Conservation (phyloP, 2,113 vertebrate genomes). For the Pygoscelis antarcticus region DNA sequence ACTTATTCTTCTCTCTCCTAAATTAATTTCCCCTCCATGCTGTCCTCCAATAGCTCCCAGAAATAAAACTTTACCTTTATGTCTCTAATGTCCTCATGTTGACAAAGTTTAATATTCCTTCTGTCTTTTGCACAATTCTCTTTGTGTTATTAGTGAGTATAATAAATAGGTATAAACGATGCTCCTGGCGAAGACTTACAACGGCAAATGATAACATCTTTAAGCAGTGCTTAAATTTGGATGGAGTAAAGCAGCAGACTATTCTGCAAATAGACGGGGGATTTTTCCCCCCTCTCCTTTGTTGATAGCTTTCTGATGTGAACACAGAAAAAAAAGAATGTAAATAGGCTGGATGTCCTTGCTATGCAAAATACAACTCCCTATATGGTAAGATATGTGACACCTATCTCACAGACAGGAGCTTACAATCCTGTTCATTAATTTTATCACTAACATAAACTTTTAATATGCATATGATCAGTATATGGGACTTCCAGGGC, state of each 20-base stretch:
- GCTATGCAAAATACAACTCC: slow-evolving; percentile 51
- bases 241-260: neutral
- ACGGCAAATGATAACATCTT: neutral
- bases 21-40: neutral
- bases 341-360: slow-evolving; percentile 53
- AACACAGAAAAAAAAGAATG: neutral
- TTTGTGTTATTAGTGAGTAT: neutral
- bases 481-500: slow-evolving; percentile 93
- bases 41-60: neutral
- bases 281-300: neutral
- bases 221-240: neutral
- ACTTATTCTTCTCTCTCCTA: neutral
- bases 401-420: slow-evolving; percentile 79
- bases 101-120: neutral
- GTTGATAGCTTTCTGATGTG: neutral
- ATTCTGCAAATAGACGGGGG: neutral
- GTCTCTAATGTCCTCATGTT: neutral
- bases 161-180: neutral
- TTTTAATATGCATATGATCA: slow-evolving; percentile 95
- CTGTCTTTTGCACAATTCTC: neutral
- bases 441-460: slow-evolving; percentile 99
- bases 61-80: neutral
- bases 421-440: slow-evolving; percentile 95
- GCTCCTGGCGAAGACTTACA: neutral
- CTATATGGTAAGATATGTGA: slow-evolving; percentile 52